Percentiles rank a stretch among this genome's conserved stretches.
phyloP scores from a whole-genome alignment of 1,140 invertebrate species.

The Heliconius melpomene region DNA sequence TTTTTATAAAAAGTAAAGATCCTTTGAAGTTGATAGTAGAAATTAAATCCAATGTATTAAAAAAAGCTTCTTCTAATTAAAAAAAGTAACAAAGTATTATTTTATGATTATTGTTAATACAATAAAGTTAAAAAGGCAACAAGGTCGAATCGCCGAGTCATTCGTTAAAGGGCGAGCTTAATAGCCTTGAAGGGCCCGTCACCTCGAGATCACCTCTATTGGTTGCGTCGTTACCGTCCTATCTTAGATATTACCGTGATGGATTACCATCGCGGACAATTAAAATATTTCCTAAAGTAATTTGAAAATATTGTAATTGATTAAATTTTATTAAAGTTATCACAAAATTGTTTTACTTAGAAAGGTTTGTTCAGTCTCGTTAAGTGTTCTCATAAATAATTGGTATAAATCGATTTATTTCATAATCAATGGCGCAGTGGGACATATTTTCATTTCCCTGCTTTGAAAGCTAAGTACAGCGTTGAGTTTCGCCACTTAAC shows the following conservation, averaged over 20 bases:
- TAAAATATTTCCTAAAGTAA: not conserved
- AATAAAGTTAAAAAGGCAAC: slow-evolving; percentile 13
- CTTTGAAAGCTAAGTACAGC: no score
- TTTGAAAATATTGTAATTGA: slow-evolving; percentile 9
- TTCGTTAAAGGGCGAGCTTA: slow-evolving; percentile 22
- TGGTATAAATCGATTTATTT: not conserved
- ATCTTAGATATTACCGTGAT: slow-evolving; percentile 1
- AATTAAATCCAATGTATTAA: not conserved
- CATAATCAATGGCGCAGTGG: no score
- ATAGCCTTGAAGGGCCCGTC: slow-evolving; percentile 25
- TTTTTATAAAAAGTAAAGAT: not conserved
- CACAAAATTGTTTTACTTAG: not conserved
- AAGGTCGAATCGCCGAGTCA: slow-evolving; percentile 20
- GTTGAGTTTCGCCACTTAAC: no score
- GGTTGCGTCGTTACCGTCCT: slow-evolving; percentile 2
- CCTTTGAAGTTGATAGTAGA: not conserved
- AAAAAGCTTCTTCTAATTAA: not conserved
- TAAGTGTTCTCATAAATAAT: not conserved
- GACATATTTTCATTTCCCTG: no score
- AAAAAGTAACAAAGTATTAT: not conserved
- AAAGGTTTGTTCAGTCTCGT: not conserved
- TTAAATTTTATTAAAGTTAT: not conserved
- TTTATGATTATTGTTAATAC: not conserved
- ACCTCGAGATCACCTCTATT: slow-evolving; percentile 26
- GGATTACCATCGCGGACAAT: not conserved